phyloP scores from a whole-genome alignment of 2,888 invertebrate species.

The Catocala fraxini region DNA sequence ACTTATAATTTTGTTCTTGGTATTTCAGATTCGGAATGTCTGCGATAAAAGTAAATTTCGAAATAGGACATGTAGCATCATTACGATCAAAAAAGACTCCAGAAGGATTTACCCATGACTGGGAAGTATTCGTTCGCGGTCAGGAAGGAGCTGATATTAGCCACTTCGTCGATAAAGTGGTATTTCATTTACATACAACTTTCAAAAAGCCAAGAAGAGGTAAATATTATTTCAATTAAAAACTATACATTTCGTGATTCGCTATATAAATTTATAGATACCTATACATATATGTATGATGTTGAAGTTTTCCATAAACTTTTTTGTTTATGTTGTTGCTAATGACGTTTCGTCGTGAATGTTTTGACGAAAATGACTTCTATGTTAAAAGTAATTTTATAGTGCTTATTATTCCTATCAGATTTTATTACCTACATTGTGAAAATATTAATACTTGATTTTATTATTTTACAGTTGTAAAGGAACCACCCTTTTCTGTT shows the following conservation, averaged over 20 bases:
- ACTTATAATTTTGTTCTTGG: conserved; percentile 33
- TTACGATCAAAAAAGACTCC: conserved; percentile 93
- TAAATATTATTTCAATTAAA: conserved; percentile 69
- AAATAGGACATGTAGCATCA: conserved; percentile 97
- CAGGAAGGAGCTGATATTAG: conserved; percentile 95
- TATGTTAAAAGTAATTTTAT: neutral
- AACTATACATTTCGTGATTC: neutral
- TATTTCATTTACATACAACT: conserved; percentile 96
- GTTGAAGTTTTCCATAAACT: conserved; percentile 17
- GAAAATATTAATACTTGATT: neutral
- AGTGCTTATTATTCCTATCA: neutral
- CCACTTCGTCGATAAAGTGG: conserved; percentile 96
- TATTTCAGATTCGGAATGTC: conserved; percentile 72
- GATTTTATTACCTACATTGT: conserved; percentile 1
- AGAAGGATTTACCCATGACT: conserved; percentile 98
- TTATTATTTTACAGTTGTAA: conserved; percentile 90
- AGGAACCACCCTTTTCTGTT: conserved; percentile 96
- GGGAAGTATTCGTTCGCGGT: conserved; percentile 98
- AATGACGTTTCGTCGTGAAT: conserved; percentile 12
- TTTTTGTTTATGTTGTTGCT: conserved; percentile 36
- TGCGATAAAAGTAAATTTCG: conserved; percentile 91
- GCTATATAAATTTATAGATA: neutral
- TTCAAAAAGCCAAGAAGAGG: conserved; percentile 97
- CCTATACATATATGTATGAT: neutral
- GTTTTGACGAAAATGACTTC: conserved; percentile 3